Conservation (phyloP, 2,113 vertebrate species). For the Nibea coibor region DNA sequence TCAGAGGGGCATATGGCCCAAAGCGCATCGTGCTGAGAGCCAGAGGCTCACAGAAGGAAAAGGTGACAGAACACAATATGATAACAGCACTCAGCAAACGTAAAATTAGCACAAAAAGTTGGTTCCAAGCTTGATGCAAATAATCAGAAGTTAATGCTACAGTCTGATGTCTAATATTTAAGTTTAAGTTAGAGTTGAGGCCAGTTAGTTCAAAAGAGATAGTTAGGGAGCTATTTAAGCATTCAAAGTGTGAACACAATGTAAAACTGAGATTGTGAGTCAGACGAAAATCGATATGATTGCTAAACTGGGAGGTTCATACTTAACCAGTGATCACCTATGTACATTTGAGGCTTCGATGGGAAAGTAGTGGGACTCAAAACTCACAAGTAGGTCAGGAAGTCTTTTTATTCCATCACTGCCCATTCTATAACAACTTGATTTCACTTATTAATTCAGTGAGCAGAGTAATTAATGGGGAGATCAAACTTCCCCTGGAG, state of each 20-base stretch:
- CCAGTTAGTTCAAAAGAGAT: not conserved
- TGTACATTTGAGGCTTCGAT: not conserved
- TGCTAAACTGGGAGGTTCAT: too few relatives aligned
- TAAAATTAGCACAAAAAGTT: not conserved
- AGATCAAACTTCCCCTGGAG: conserved; percentile 20
- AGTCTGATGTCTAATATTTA: not conserved
- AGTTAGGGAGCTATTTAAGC: not conserved
- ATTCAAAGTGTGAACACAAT: not conserved
- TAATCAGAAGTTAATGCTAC: not conserved
- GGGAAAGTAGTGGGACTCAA: not conserved
- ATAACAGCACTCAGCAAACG: not conserved
- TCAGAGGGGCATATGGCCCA: conserved; percentile 17
- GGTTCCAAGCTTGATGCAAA: not conserved
- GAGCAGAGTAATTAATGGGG: conserved; percentile 37
- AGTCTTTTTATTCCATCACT: conserved; percentile 44
- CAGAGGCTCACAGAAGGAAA: not conserved
- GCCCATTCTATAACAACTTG: conserved; percentile 21
- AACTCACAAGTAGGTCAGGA: conserved; percentile 15
- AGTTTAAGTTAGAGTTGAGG: not conserved
- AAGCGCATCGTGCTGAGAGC: conserved; percentile 17
- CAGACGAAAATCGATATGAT: not conserved
- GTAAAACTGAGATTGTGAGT: not conserved
- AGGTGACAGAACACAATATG: not conserved
- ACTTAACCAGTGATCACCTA: not conserved
- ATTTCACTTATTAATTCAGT: conserved; percentile 44